Evolutionary conservation across 2,113 vertebrate genomes (phyloP).

Genomic region (Neogale vison): DNA sequence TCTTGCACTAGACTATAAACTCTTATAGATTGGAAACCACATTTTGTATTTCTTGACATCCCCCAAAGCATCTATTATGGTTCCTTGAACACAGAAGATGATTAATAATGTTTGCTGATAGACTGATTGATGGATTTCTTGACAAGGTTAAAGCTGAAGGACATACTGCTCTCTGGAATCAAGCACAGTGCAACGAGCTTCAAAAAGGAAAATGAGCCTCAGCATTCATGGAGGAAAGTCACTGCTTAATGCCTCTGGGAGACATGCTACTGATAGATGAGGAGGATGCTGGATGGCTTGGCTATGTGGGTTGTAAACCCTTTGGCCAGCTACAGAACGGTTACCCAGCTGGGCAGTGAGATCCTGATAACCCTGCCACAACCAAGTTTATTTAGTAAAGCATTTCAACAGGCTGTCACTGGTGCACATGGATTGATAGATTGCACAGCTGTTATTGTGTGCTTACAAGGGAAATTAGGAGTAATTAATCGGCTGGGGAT

Average conservation of each 20-base stretch:
- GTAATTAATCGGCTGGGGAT: constrained; percentile 60
- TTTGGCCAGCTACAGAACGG: not conserved
- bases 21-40: constrained; percentile 23
- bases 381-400: constrained; percentile 40
- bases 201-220: constrained; percentile 34
- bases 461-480: constrained; percentile 59
- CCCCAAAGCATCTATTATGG: not conserved
- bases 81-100: constrained; percentile 6
- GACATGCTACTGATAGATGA: not conserved
- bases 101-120: constrained; percentile 54
- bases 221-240: not conserved
- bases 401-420: not conserved
- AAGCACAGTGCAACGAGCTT: not conserved
- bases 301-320: not conserved
- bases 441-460: constrained; percentile 18
- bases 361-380: not conserved
- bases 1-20: constrained; percentile 1
- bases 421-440: not conserved
- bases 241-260: not conserved
- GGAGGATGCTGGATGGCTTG: not conserved
- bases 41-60: constrained; percentile 52
- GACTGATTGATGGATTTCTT: constrained; percentile 50
- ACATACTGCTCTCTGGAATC: not conserved
- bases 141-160: constrained; percentile 60
- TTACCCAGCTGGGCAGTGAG: not conserved